phyloP scores from a whole-genome alignment of 1,140 invertebrate genomes.

The Brachionus rotundiformis region DNA sequence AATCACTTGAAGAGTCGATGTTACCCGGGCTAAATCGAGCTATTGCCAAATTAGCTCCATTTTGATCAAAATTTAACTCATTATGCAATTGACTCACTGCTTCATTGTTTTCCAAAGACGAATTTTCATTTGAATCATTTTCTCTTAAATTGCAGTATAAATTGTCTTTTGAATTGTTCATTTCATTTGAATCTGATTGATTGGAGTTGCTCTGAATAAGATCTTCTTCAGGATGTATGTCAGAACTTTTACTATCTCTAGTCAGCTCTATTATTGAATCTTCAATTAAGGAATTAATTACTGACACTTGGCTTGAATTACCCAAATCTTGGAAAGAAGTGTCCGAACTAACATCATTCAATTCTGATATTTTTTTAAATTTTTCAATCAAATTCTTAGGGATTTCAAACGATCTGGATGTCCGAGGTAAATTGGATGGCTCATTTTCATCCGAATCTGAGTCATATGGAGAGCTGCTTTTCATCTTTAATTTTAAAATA shows the following conservation, averaged over 20 bases:
- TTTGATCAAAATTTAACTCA: background rate
- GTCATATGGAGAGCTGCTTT: conserved; percentile 6
- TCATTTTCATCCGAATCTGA: background rate
- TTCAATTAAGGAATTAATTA: background rate
- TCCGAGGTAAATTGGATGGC: background rate
- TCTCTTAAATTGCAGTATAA: background rate
- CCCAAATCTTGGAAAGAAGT: background rate
- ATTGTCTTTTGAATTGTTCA: background rate
- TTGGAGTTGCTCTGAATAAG: background rate
- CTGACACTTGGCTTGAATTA: background rate
- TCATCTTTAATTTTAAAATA: background rate
- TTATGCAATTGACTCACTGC: background rate
- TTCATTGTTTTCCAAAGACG: background rate
- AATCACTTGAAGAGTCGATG: background rate
- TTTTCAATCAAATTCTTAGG: background rate
- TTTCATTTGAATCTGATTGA: background rate
- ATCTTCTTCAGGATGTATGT: background rate
- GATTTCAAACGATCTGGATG: background rate
- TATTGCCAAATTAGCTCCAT: background rate
- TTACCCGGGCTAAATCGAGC: background rate
- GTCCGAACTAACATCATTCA: background rate
- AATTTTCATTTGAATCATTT: background rate
- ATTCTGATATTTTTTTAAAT: background rate
- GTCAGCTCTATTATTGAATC: background rate
- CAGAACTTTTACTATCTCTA: background rate